phyloP scores from a whole-genome alignment of 2,113 vertebrate species.

The Rhinopithecus roxellana region DNA sequence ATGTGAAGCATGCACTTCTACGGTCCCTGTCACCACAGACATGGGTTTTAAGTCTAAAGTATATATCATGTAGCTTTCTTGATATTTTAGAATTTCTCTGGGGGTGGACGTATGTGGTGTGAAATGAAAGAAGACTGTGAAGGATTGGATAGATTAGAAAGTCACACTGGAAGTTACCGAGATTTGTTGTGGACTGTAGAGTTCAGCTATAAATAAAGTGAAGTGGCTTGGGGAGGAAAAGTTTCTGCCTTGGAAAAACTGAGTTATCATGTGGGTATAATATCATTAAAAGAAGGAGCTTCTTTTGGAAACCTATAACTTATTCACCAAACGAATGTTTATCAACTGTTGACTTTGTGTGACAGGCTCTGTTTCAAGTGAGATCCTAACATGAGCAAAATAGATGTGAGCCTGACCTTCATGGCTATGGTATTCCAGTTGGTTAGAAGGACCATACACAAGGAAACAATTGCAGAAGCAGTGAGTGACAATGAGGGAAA shows the following conservation, averaged over 20 bases:
- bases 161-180: not conserved
- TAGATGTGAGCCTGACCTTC: not conserved
- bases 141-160: not conserved
- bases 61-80: not conserved
- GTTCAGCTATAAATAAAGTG: not conserved
- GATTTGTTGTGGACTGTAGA: not conserved
- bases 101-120: slow-evolving; percentile 1
- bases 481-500: not conserved
- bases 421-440: not conserved
- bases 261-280: not conserved
- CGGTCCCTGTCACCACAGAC: not conserved
- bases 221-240: not conserved
- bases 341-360: not conserved
- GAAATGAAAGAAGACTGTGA: not conserved
- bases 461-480: not conserved
- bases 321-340: not conserved
- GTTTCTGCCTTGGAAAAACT: not conserved
- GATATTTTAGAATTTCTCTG: slow-evolving; percentile 57
- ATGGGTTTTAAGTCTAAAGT: not conserved
- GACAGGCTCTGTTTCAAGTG: not conserved
- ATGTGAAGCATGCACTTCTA: not conserved
- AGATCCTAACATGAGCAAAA: not conserved
- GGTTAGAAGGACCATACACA: not conserved
- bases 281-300: not conserved
- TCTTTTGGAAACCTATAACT: not conserved